Evolutionary conservation across 2,797 vertebrate genomes (phyloP).

Genomic region (Avahi laniger): DNA sequence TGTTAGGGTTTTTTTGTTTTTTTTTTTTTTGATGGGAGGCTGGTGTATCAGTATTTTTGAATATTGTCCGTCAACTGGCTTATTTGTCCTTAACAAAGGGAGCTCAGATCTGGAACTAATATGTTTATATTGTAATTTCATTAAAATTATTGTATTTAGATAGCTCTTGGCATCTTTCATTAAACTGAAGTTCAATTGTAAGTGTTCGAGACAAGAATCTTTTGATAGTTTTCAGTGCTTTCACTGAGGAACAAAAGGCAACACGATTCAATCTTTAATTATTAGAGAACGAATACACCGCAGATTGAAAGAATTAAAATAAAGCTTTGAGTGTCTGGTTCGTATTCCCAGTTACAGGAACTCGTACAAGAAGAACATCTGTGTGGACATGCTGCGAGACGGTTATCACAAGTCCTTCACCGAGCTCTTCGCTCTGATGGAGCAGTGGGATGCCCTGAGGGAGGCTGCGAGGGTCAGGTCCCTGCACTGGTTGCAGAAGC

Average conservation of each 20-base stretch:
- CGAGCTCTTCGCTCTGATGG: constrained; percentile 89
- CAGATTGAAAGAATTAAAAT: constrained; percentile 74
- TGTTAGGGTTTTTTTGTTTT: constrained; percentile 26
- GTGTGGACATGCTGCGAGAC: constrained; percentile 88
- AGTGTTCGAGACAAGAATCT: not conserved
- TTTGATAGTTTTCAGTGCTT: constrained; percentile 58
- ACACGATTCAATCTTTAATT: not conserved
- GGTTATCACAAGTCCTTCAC: constrained; percentile 89
- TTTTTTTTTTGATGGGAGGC: not conserved
- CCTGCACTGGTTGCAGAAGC: constrained; percentile 95
- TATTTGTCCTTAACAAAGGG: constrained; percentile 54
- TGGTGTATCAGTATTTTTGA: not conserved
- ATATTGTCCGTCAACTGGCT: constrained; percentile 33
- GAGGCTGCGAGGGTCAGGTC: constrained; percentile 92
- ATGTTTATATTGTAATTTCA: constrained; percentile 60
- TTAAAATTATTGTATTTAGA: not conserved
- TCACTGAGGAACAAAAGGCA: not conserved
- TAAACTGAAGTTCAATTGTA: not conserved
- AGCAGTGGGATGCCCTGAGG: constrained; percentile 89
- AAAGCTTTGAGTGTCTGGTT: constrained; percentile 46
- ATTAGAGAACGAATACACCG: constrained; percentile 34
- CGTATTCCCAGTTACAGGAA: constrained; percentile 88
- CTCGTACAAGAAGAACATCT: constrained; percentile 92
- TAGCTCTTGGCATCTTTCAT: constrained; percentile 44
- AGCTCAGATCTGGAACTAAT: constrained; percentile 42